Evolutionary conservation across 2,113 vertebrate genomes (phyloP).

Genomic region (Eptesicus fuscus): DNA sequence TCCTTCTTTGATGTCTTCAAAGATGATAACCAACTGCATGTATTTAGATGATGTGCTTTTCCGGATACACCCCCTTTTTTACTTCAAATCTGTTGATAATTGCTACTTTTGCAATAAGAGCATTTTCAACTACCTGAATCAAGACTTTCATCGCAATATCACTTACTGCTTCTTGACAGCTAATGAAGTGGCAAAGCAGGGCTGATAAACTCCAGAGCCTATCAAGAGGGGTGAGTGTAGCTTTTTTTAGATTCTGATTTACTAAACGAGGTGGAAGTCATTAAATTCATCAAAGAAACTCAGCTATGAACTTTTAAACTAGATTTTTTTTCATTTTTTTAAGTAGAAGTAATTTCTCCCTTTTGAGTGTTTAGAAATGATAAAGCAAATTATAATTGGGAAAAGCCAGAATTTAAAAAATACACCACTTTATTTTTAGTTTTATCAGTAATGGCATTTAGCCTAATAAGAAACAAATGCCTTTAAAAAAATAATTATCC

Average conservation of each 20-base stretch:
- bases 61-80: neutral
- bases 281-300: slow-evolving; percentile 52
- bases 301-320: slow-evolving; percentile 59
- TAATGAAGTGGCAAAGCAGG: slow-evolving; percentile 61
- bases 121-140: slow-evolving; percentile 44
- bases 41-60: slow-evolving; percentile 38
- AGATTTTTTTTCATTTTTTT: slow-evolving; percentile 4
- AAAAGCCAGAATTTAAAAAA: neutral
- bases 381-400: neutral
- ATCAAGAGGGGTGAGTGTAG: neutral
- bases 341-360: neutral
- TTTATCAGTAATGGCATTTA: neutral
- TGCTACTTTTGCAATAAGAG: neutral
- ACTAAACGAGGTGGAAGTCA: slow-evolving; percentile 50
- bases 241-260: slow-evolving; percentile 38
- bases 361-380: slow-evolving; percentile 17
- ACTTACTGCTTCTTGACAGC: slow-evolving; percentile 57
- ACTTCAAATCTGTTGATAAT: slow-evolving; percentile 62
- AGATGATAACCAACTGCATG: slow-evolving; percentile 16
- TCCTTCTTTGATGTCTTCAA: slow-evolving; percentile 35
- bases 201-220: slow-evolving; percentile 65
- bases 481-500: slow-evolving; percentile 40
- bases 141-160: slow-evolving; percentile 32
- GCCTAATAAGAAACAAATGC: slow-evolving; percentile 52
- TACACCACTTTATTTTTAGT: slow-evolving; percentile 17